Percentiles rank a stretch among this genome's conserved stretches.
Evolutionary conservation across 37 sponge, comb jelly and placozoan species (phyloP).

Genomic region (Tethya wilhelma): DNA sequence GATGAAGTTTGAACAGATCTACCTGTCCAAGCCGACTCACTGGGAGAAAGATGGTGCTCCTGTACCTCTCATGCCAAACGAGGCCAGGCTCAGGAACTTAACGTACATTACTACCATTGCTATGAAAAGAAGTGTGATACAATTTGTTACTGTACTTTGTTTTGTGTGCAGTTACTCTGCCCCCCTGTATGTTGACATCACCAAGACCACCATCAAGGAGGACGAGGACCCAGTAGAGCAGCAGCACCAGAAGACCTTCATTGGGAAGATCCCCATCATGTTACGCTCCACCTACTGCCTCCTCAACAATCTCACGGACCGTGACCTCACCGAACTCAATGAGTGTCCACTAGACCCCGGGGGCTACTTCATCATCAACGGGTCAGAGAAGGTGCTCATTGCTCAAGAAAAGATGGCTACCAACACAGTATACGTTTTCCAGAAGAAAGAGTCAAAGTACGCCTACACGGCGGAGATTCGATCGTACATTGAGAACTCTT

Average conservation of each 20-base stretch:
- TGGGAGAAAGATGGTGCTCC: slow-evolving; percentile 99
- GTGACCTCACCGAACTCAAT: slow-evolving; percentile 97
- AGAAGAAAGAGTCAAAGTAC: slow-evolving; percentile 99
- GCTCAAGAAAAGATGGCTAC: slow-evolving; percentile 99
- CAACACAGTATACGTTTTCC: slow-evolving; percentile 97
- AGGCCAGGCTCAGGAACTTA: slow-evolving; percentile 96
- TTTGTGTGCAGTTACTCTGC: slow-evolving; percentile 78
- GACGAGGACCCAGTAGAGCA: slow-evolving; percentile 69
- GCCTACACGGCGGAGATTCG: slow-evolving; percentile 97
- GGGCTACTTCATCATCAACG: slow-evolving; percentile 99
- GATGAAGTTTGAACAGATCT: slow-evolving; percentile 99
- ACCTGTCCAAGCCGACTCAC: slow-evolving; percentile 97
- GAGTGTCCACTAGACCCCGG: slow-evolving; percentile 99
- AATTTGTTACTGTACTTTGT: neutral
- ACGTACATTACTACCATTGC: slow-evolving; percentile 87
- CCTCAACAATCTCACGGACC: slow-evolving; percentile 90
- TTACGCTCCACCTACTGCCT: slow-evolving; percentile 97
- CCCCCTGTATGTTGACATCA: slow-evolving; percentile 97
- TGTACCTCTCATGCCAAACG: slow-evolving; percentile 96
- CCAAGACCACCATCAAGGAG: slow-evolving; percentile 82
- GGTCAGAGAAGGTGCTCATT: slow-evolving; percentile 98
- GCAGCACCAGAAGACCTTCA: slow-evolving; percentile 86
- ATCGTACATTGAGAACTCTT: slow-evolving; percentile 99
- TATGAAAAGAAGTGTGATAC: neutral
- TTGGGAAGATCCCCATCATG: slow-evolving; percentile 99